Evolutionary conservation across 2,113 vertebrate genomes (phyloP).

Genomic region (Irena cyanogastra): DNA sequence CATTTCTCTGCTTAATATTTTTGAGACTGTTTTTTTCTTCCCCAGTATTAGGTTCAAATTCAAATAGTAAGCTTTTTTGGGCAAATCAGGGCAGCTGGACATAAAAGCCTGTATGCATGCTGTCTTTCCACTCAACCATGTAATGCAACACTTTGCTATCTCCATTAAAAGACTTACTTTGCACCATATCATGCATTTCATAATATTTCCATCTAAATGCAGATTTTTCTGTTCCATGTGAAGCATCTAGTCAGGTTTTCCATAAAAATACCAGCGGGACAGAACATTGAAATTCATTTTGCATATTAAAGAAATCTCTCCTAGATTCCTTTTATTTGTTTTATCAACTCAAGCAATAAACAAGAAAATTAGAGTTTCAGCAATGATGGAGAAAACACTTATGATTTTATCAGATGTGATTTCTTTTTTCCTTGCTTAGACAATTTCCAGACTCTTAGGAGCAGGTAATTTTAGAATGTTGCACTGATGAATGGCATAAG

Average conservation of each 20-base stretch:
- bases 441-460: slow-evolving; percentile 59
- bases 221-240: slow-evolving; percentile 77
- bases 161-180: slow-evolving; percentile 71
- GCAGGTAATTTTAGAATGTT: slow-evolving; percentile 55
- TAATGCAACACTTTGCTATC: slow-evolving; percentile 67
- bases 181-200: slow-evolving; percentile 71
- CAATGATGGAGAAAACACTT: slow-evolving; percentile 67
- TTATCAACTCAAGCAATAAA: slow-evolving; percentile 80
- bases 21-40: not conserved
- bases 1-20: not conserved
- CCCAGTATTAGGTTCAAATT: slow-evolving; percentile 40
- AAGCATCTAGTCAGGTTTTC: slow-evolving; percentile 72
- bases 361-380: slow-evolving; percentile 77
- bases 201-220: slow-evolving; percentile 85
- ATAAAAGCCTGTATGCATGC: slow-evolving; percentile 56
- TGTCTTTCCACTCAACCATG: slow-evolving; percentile 71
- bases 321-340: slow-evolving; percentile 76
- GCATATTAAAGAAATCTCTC: slow-evolving; percentile 75
- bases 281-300: slow-evolving; percentile 76
- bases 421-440: slow-evolving; percentile 40
- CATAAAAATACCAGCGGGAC: slow-evolving; percentile 79
- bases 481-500: slow-evolving; percentile 50
- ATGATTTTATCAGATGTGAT: slow-evolving; percentile 66
- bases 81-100: slow-evolving; percentile 63
- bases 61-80: slow-evolving; percentile 48